Base-by-base conservation (phyloP, 2,113 vertebrate genomes). In the Zosterops borbonicus region DNA sequence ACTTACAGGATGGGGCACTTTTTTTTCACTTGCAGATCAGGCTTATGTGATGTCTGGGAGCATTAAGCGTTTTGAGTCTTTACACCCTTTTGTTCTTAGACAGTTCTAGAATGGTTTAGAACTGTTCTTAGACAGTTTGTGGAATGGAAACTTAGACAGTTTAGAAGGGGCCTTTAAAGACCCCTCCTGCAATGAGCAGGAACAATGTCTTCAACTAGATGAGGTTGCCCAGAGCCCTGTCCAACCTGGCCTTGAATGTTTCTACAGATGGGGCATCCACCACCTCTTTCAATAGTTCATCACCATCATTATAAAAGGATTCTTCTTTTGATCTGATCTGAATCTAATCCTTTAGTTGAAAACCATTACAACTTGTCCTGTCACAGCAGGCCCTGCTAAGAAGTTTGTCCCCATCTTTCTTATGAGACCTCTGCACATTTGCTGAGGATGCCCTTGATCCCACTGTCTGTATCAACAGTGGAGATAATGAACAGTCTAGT, bases 391-490 rank as follows among this genome's bases (percentile, higher is more conserved):
- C 29, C 13, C 49, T 69, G 31, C 15, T 53, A 25, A 58, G 68
- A 29, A 3, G 22, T 25, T 22, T 42, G 8, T 64, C 56, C 14
- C 9, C 10, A 7, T 91, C 24, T 62, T 65, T 86, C 37, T 53
- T 27, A 8, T 3, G 63, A 39, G 20, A 23, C 17, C 25, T 53
- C 14, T 47, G 31, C 27, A 53, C 2, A 6, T 24, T 58, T 71
- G 19, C 12, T 63, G 63, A 42, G 4, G 11, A 12, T 85, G 24
- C 11, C 23, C 44, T 73, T 63, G 59, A 10, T 52, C 29, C 59
- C 37, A 27, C 8, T 50, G 64, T n/a, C 27, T n/a, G 0, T 70
- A 39, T 46, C 8, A 46, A 3, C 6, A 17, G 8, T 47, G 5
- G 31, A 77, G n/a, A 5, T 42, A 37, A 1, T 65, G 21, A 37